Evolutionary conservation across 2,113 vertebrate genomes (phyloP), one percentile per base, ranked within the genome.

Genomic region (Oreotrochilus melanogaster): DNA sequence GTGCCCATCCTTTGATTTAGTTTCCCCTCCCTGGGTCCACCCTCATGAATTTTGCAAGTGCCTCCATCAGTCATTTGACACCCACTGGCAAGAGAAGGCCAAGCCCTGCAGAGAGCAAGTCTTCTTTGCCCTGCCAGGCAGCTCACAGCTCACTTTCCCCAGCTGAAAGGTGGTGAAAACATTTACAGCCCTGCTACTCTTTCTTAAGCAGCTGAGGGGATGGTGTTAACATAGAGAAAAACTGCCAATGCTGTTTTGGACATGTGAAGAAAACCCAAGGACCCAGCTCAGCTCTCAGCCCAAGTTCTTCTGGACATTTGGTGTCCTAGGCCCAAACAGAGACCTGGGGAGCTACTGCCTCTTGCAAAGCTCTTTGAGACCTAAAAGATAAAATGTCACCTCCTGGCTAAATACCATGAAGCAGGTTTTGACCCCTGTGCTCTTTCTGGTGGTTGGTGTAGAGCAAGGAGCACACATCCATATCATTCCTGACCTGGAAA

Each of bases 1-100:
- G 1, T 47, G 57, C 17, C 28, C 7, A 2, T 30, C 30, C 39
- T 67, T 60, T 64, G 35, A 35, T 37, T 56, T 15, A 1, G 15
- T 48, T 67, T 37, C 42, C 18, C 18, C 35, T 15, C 9, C 1
- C 0, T 2, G 42, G 39, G n/a, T n/a, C 39, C 16, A 5, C 14
- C 16, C 35, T 79, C 54, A 33, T 74, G 27, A 58, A 66, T 62
- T 79, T n/a, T 80, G 57, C 71, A 83, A 4, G 51, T 0, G 2
- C 37, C 57, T 7, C 25, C 58, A 16, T 0, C 0, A 11, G n/a
- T 76, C 2, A 0, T 24, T 65, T 43, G 5, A 45, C 4, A 3
- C 14, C 35, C 53, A 5, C 1, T 0, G 4, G 6, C 1, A 33
- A 87, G 56, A 65, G 2, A 16, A 28, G 24, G 51, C 71, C 43